Conservation (phyloP, 2,797 vertebrate genomes). For the Jordanella pulchra region DNA sequence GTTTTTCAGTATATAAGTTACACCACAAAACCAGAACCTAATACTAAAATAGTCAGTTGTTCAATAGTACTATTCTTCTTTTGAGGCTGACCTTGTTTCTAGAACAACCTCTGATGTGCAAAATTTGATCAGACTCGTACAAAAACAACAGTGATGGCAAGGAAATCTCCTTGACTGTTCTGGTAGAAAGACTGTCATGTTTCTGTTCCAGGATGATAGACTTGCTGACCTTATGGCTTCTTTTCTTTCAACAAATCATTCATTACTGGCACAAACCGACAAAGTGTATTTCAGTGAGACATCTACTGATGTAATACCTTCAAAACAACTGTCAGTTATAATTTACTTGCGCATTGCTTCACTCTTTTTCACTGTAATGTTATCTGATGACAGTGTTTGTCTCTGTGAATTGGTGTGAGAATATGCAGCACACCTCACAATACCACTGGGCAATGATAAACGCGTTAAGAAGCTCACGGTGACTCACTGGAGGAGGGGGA, state of each 20-base stretch:
- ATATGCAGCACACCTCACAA: neutral
- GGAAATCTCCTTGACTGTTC: constrained; percentile 29
- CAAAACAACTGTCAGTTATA: constrained; percentile 24
- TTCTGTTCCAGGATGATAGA: constrained; percentile 44
- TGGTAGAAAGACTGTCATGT: constrained; percentile 27
- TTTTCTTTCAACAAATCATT: constrained; percentile 46
- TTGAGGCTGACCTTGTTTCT: constrained; percentile 42
- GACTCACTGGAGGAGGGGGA: constrained; percentile 22
- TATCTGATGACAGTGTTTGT: neutral
- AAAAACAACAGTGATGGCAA: constrained; percentile 11
- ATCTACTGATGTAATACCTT: constrained; percentile 12
- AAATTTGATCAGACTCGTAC: constrained; percentile 53
- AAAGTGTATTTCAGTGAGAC: constrained; percentile 29
- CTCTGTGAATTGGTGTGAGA: constrained; percentile 14
- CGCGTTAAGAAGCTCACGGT: constrained; percentile 1
- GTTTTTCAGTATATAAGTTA: no score
- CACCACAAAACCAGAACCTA: no score
- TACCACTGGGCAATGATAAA: neutral
- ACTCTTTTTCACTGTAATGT: neutral
- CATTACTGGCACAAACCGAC: constrained; percentile 44
- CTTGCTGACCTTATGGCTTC: constrained; percentile 24
- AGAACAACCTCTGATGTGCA: constrained; percentile 59
- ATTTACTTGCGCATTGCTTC: constrained; percentile 10
- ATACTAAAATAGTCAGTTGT: constrained; percentile 46
- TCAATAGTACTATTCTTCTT: constrained; percentile 27